phyloP scores from a whole-genome alignment of 2,888 invertebrate species.

The Allacma fusca region DNA sequence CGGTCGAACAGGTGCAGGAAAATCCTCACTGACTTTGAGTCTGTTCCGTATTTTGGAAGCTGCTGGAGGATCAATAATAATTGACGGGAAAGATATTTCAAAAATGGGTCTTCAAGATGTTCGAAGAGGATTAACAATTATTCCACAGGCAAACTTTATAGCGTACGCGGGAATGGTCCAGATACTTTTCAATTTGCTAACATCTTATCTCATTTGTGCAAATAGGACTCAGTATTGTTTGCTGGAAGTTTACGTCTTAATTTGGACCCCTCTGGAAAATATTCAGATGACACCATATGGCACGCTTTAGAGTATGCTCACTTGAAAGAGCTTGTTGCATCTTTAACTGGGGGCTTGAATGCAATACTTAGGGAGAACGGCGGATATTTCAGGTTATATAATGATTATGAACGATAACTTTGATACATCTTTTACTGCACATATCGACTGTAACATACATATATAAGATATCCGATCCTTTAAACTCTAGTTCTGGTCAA shows the following conservation, averaged over 20 bases:
- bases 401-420: too few relatives aligned
- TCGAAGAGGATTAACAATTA: constrained; percentile 84
- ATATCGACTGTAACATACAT: too few relatives aligned
- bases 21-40: constrained; percentile 80
- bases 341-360: constrained; percentile 61
- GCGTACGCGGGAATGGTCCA: too few relatives aligned
- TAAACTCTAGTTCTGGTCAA: constrained; percentile 32
- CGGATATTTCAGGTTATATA: constrained; percentile 63
- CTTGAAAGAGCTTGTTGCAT: constrained; percentile 64
- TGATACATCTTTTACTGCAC: too few relatives aligned
- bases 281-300: constrained; percentile 69
- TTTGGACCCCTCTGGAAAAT: constrained; percentile 68
- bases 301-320: constrained; percentile 68
- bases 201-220: neutral
- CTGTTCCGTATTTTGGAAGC: constrained; percentile 91
- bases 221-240: constrained; percentile 71
- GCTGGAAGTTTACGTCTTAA: constrained; percentile 70
- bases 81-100: constrained; percentile 84
- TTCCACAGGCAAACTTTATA: constrained; percentile 64
- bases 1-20: constrained; percentile 84
- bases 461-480: too few relatives aligned
- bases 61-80: constrained; percentile 79
- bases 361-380: constrained; percentile 64
- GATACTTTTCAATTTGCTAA: too few relatives aligned
- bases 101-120: constrained; percentile 85